Percentiles rank a stretch among this genome's conserved stretches.
Conservation (phyloP, 1,140 invertebrate species). For the Diploscapter pachys region DNA sequence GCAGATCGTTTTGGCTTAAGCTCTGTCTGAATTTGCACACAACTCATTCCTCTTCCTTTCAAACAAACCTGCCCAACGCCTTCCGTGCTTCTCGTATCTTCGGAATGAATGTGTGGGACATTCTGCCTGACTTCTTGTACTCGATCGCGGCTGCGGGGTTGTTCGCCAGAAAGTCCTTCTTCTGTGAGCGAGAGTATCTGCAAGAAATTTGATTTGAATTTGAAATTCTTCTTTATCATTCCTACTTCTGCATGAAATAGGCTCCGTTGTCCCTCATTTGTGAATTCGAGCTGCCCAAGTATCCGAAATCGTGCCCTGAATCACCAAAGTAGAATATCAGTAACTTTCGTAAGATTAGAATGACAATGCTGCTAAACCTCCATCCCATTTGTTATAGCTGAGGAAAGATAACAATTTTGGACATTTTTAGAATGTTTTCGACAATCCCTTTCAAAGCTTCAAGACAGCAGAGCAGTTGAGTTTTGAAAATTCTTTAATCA, state of each 20-base stretch:
- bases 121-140: constrained; percentile 25
- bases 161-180: constrained; percentile 2
- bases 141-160: constrained; percentile 37
- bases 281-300: constrained; percentile 53
- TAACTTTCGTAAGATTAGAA: no score
- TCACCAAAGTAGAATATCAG: no score
- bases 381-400: no score
- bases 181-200: constrained; percentile 2
- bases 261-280: constrained; percentile 52
- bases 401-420: background rate
- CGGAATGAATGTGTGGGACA: constrained; percentile 1
- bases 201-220: background rate
- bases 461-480: no score
- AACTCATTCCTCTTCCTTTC: background rate
- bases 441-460: background rate
- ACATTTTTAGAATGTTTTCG: background rate
- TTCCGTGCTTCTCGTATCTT: constrained; percentile 16
- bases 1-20: no score
- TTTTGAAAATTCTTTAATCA: no score
- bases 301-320: constrained; percentile 38
- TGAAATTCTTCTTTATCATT: background rate
- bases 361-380: no score
- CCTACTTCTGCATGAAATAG: constrained; percentile 38
- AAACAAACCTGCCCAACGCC: constrained; percentile 10
- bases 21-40: no score